Base-by-base conservation (phyloP, 2,888 invertebrate genomes). In the Synergus itoensis region DNA sequence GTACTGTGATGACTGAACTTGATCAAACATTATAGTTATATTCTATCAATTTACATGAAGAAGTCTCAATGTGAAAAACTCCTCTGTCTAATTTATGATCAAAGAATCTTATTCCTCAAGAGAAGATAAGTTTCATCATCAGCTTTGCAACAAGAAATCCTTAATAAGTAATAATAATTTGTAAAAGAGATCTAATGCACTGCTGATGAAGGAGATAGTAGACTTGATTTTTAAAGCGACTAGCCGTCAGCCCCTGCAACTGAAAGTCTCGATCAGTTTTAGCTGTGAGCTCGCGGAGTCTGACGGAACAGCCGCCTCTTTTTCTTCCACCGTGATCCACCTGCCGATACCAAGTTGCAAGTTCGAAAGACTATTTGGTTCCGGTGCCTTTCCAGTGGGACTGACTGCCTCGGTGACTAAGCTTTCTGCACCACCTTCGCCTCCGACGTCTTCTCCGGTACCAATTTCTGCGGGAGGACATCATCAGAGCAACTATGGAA, bases 401-500 rank as follows among this genome's bases (percentile, higher is more conserved):
- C 85, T 88, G 63, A 81, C 82, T 48, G 86, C 89, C 18, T 93
- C 93, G 93, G 93, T 92, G 80, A 86, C 82, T 83, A 77, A 11
- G 57, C 90, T 89, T 86, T 83, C 89, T 77, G 88, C 91, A 18
- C 87, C 91, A 16, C 86, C 94, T 91, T 87, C 92, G 79, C 92
- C 93, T 28, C 90, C 93, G 57, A 91, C 92, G 62, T 87, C 92
- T 4, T 87, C 92, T 65, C 90, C 28, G 88, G 90, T 43, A 86
- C 87, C 18, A 83, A 85, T 18, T 86, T 89, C 18, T 86, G 84
- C 62, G 62, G 73, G 80, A 36, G 81, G 64, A 60, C 77, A 67
- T 63, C 93, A 92, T 83, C 93, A 93, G 88, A 92, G 93, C 8
- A 95, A 95, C 87, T 95, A 95, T 90, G 79, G 81, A 28, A 81